Base-by-base conservation (phyloP, 2,113 vertebrate genomes). In the Neoarius graeffei region DNA sequence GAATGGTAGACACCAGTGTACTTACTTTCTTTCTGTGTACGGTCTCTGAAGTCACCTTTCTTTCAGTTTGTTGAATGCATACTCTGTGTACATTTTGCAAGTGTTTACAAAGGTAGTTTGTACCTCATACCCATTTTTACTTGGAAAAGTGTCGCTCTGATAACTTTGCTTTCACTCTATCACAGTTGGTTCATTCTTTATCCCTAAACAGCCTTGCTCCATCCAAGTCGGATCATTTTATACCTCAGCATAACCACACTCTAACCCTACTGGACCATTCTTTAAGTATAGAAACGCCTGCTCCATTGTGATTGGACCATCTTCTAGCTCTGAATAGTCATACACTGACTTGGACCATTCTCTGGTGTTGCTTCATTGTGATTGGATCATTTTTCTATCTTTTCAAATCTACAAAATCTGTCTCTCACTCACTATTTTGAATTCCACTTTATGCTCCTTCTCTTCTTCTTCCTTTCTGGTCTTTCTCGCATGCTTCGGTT, bases 51-150 rank as follows among this genome's bases (percentile, higher is more conserved):
- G 86, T 67, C 86, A 60, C 89, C 84, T 92, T 87, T 93, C 85
- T 76, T 90, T 88, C 83, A 17, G 89, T 85, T 87, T 82, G 87
- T 80, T n/a, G 79, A 81, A 57, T 91, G 69, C 92, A 76, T 73
- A 35, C 92, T 93, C 89, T 88, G 64, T 93, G 89, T 94, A 95
- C 95, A 95, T 96, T 96, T 96, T 95, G 95, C 95, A 96, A 96
- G 95, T 96, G 94, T 95, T 95, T 94, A 66, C 89, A 92, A 95
- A 94, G 95, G 94, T 93, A 93, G 94, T 91, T 93, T 92, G 80
- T 92, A 92, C 89, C 86, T 91, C 94, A 94, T 95, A 71, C 77
- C 88, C 94, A 94, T 93, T 91, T 93, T 92, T 92, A 89, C 88
- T 92, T 94, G 87, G 85, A 90, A 94, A 92, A 91, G 89, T 91